Evolutionary conservation across 2,888 invertebrate genomes (phyloP).

Genomic region (Drosophila atripex): DNA sequence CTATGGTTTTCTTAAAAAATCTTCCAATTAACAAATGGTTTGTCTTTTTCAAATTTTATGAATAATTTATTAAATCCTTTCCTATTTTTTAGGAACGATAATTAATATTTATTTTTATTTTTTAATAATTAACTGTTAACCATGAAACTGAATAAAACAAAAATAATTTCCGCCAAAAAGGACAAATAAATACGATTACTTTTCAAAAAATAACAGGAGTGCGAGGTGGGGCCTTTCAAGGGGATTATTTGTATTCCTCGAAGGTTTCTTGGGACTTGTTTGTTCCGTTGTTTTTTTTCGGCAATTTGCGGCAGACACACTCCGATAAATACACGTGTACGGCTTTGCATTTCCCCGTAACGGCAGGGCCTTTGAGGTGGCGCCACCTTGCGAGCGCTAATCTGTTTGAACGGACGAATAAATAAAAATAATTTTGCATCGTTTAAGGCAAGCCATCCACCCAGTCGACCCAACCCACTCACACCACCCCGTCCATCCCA

Average conservation of each 20-base stretch:
- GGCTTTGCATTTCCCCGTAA: slow-evolving; percentile 39
- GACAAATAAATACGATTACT: slow-evolving; percentile 1
- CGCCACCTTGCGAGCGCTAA: slow-evolving; percentile 63
- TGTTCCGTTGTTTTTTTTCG: slow-evolving; percentile 1
- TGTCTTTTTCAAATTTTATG: too few relatives aligned
- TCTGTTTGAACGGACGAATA: slow-evolving; percentile 76
- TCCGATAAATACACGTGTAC: slow-evolving; percentile 3
- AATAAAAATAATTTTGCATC: slow-evolving; percentile 76
- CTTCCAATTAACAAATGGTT: too few relatives aligned
- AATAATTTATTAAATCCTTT: too few relatives aligned
- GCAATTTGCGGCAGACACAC: slow-evolving; percentile 1
- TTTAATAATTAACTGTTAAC: too few relatives aligned
- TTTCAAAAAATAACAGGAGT: neutral
- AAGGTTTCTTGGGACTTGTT: slow-evolving; percentile 1
- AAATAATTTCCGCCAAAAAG: neutral
- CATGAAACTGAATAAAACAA: too few relatives aligned
- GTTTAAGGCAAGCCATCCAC: slow-evolving; percentile 6
- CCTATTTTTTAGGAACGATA: too few relatives aligned
- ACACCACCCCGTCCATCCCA: too few relatives aligned
- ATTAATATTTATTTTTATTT: too few relatives aligned
- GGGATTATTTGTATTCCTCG: neutral
- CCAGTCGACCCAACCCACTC: neutral
- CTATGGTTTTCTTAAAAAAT: too few relatives aligned
- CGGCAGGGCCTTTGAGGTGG: slow-evolving; percentile 39
- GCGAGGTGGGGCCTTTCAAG: neutral